Percentiles rank a stretch among this genome's conserved stretches.
Conservation (phyloP, 2,888 invertebrate genomes). For the Saturnia pavonia region DNA sequence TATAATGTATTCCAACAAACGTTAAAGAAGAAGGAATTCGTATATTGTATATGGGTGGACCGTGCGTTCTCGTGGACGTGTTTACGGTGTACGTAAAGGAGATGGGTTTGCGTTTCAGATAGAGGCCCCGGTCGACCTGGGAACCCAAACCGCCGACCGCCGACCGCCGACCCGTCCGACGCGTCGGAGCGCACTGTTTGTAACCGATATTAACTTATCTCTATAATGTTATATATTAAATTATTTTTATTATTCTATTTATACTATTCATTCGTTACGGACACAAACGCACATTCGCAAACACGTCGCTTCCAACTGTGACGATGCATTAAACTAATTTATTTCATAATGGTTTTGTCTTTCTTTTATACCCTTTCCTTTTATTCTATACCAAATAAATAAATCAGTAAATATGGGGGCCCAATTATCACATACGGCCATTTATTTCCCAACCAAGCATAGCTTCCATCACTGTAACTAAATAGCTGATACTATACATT, state of each 20-base stretch:
- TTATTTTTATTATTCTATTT: conserved; percentile 78
- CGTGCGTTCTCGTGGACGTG: too few species aligned
- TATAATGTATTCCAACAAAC: too few species aligned
- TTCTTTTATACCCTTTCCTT: conserved; percentile 46
- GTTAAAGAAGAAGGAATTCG: too few species aligned
- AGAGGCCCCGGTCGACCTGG: conserved; percentile 50
- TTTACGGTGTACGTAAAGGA: too few species aligned
- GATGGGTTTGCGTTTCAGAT: conserved; percentile 40
- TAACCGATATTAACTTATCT: conserved; percentile 79
- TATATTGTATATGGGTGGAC: too few species aligned
- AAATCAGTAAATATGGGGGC: too few species aligned
- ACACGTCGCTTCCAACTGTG: conserved; percentile 65
- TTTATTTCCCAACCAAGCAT: too few species aligned
- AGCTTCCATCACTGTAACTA: too few species aligned
- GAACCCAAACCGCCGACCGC: conserved; percentile 53
- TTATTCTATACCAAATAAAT: too few species aligned
- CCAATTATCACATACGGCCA: too few species aligned
- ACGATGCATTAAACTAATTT: conserved; percentile 80
- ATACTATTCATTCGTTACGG: conserved; percentile 76
- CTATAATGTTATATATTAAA: conserved; percentile 61
- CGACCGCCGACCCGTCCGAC: conserved; percentile 44
- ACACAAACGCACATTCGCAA: conserved; percentile 61
- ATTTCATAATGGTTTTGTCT: conserved; percentile 67
- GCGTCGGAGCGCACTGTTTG: conserved; percentile 68
- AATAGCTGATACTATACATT: too few species aligned